phyloP scores from a whole-genome alignment of 2,113 vertebrate genomes.

The Cyprinodon brontotheroides region DNA sequence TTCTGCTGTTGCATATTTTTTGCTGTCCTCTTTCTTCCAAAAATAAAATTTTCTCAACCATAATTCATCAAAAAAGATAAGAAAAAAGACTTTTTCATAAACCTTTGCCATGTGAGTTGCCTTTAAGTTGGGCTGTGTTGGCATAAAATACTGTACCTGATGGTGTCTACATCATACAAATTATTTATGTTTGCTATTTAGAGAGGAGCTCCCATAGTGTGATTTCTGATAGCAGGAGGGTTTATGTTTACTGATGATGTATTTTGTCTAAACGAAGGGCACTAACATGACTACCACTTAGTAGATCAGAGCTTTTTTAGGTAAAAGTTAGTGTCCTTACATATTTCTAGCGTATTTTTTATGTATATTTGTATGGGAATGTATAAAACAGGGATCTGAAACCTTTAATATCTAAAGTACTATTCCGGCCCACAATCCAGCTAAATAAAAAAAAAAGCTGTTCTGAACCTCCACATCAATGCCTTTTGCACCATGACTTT shows the following conservation, averaged over 20 bases:
- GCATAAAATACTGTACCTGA: not conserved
- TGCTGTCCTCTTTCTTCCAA: not conserved
- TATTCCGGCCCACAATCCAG: no score
- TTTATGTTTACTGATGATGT: conserved; percentile 42
- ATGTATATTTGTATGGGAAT: not conserved
- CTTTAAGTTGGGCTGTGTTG: not conserved
- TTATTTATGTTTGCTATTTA: conserved; percentile 39
- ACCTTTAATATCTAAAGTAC: no score
- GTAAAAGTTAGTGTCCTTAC: not conserved
- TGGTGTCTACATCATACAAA: not conserved
- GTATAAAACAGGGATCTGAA: no score
- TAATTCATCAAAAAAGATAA: not conserved
- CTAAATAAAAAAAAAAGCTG: no score
- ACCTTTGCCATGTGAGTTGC: not conserved
- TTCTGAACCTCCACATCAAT: no score
- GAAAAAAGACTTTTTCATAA: not conserved
- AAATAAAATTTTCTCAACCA: not conserved
- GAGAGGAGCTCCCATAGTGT: conserved; percentile 19
- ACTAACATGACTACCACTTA: not conserved
- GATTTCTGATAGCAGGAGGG: conserved; percentile 39
- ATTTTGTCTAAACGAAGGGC: conserved; percentile 26
- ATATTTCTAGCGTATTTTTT: not conserved
- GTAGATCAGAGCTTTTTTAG: not conserved
- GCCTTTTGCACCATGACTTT: no score
- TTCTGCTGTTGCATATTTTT: not conserved